Conservation (phyloP, 2,113 vertebrate species). For the Mungos mungo region DNA sequence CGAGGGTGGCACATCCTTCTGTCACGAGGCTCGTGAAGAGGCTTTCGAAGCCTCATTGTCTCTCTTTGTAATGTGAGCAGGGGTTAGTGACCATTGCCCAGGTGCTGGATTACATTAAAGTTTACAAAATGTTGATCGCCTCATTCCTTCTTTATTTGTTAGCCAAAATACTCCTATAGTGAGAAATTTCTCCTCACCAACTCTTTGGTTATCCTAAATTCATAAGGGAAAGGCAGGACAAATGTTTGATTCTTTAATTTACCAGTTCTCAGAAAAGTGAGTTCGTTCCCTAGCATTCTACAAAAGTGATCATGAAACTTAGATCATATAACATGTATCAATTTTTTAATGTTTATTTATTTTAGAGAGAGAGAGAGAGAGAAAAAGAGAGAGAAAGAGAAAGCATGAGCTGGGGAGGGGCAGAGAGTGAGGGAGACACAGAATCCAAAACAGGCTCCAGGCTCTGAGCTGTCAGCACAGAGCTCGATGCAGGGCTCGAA, state of each 20-base stretch:
- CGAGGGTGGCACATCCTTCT: not conserved
- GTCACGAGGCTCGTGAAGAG: not conserved
- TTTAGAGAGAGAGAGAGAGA: too few relatives aligned
- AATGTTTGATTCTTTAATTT: conserved; percentile 19
- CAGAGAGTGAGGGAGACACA: too few relatives aligned
- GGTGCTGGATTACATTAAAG: conserved; percentile 42
- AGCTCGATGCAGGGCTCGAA: too few relatives aligned
- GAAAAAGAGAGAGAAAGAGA: too few relatives aligned
- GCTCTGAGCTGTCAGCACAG: too few relatives aligned
- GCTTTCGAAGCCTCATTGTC: not conserved
- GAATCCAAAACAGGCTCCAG: too few relatives aligned
- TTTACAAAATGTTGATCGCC: conserved; percentile 37
- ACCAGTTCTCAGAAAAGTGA: conserved; percentile 23
- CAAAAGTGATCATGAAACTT: not conserved
- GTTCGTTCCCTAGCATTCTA: not conserved
- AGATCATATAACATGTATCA: not conserved
- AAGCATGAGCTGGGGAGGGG: too few relatives aligned
- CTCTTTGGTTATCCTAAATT: conserved; percentile 7
- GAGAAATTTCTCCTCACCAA: not conserved
- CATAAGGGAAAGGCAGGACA: not conserved
- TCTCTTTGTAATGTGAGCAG: conserved; percentile 5
- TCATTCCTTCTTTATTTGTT: conserved; percentile 16
- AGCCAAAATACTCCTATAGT: not conserved
- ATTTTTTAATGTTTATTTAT: not conserved
- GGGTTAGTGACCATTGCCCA: not conserved